These are phyloP conservation scores for Cydia fagiglandana DNA, from an alignment of 1,140 invertebrate species.

Conservation along the genomic window DNA sequence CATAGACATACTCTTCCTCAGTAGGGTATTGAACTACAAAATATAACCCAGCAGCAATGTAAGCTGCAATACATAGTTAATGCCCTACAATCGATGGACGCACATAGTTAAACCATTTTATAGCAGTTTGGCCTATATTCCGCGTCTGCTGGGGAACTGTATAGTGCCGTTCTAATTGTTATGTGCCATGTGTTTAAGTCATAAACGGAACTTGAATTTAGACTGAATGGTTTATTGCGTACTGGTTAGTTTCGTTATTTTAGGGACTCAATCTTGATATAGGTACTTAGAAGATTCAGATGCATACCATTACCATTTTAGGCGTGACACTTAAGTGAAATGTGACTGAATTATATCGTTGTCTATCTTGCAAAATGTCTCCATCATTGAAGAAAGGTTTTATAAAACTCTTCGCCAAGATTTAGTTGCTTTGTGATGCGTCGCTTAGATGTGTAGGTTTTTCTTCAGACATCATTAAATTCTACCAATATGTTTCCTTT, in stretches of 20 bases:
- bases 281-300: background rate
- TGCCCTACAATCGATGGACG: slow-evolving; percentile 6
- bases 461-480: too few species aligned
- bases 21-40: background rate
- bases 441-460: too few species aligned
- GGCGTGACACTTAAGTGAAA: too few species aligned
- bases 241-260: background rate
- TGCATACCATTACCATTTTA: too few species aligned
- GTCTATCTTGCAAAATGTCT: too few species aligned
- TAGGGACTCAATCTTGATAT: background rate
- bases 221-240: slow-evolving; percentile 10
- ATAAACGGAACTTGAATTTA: slow-evolving; percentile 13
- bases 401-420: too few species aligned
- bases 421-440: too few species aligned
- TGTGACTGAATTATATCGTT: too few species aligned
- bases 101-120: slow-evolving; percentile 40
- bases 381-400: too few species aligned
- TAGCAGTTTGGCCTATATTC: slow-evolving; percentile 45
- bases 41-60: background rate
- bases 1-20: background rate
- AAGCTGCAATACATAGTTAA: slow-evolving; percentile 18
- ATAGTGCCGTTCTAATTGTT: slow-evolving; percentile 46
- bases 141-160: slow-evolving; percentile 43
- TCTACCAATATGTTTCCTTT: too few species aligned
- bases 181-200: slow-evolving; percentile 38